These are phyloP conservation scores for Scrobipalpa costella DNA, from an alignment of 2,888 invertebrate species.

Conservation along the genomic window DNA sequence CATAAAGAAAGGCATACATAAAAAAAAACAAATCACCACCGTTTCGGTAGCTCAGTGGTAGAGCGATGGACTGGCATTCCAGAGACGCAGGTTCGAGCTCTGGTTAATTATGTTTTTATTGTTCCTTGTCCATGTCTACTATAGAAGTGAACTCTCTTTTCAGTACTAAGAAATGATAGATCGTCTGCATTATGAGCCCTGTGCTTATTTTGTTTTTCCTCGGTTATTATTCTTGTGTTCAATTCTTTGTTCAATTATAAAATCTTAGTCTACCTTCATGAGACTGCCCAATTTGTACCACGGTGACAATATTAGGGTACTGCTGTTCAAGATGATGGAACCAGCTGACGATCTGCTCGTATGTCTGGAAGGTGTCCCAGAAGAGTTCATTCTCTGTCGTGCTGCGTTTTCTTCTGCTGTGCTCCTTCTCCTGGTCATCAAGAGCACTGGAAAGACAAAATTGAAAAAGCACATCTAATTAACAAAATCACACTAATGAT, in stretches of 20 bases:
- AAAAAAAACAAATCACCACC: no score
- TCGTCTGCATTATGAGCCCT: no score
- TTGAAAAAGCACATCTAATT: background rate
- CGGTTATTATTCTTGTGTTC: no score
- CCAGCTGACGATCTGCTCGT: constrained; percentile 79
- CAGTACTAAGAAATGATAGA: no score
- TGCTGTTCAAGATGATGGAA: constrained; percentile 58
- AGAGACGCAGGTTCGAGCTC: no score
- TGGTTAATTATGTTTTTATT: no score
- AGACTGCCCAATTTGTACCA: constrained; percentile 72
- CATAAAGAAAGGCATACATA: no score
- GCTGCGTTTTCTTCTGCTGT: constrained; percentile 57
- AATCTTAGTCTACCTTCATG: constrained; percentile 72
- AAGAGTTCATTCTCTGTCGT: constrained; percentile 45
- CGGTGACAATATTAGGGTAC: constrained; percentile 53
- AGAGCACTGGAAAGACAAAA: constrained; percentile 53
- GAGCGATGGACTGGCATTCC: no score
- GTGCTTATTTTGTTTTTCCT: no score
- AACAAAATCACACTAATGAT: background rate
- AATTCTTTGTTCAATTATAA: no score
- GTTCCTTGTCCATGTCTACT: no score
- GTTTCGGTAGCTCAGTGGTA: background rate
- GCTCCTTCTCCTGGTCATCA: constrained; percentile 53
- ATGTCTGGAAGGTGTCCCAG: constrained; percentile 66
- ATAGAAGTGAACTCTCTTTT: no score